Conservation (phyloP, 2,113 vertebrate genomes). For the Telmatochromis sp. region DNA sequence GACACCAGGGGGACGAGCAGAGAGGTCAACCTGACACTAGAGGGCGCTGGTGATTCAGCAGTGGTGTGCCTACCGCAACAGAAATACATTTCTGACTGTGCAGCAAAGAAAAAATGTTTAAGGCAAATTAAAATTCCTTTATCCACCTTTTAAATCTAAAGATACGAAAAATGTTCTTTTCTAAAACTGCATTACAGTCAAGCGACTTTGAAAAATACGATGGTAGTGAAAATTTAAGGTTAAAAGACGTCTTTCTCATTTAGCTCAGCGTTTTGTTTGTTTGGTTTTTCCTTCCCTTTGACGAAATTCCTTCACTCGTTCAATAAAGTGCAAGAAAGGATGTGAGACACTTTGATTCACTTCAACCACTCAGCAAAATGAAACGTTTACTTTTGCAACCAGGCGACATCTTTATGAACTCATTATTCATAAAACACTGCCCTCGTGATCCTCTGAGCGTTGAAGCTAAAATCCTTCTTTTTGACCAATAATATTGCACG, state of each 20-base stretch:
- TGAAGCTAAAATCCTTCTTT: not conserved
- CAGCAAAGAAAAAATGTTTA: not conserved
- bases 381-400: not conserved
- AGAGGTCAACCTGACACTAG: constrained; percentile 27
- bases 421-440: not conserved
- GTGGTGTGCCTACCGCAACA: not conserved
- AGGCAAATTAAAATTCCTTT: not conserved
- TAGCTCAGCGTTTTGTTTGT: not conserved
- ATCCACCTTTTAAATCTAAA: not conserved
- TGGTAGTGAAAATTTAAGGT: not conserved
- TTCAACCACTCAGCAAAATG: not conserved
- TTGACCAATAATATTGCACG: not conserved
- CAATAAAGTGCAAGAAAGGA: not conserved
- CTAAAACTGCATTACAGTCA: not conserved
- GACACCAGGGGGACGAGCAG: not conserved
- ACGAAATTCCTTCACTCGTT: accelerated
- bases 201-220: not conserved
- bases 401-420: not conserved
- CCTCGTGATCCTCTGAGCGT: not conserved
- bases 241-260: not conserved
- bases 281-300: not conserved
- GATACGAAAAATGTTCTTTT: not conserved
- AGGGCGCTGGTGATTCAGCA: constrained; percentile 42
- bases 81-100: not conserved
- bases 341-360: not conserved